These are phyloP conservation scores for Papilio elwesi DNA, from an alignment of 2,888 invertebrate genomes.

Conservation along the genomic window DNA sequence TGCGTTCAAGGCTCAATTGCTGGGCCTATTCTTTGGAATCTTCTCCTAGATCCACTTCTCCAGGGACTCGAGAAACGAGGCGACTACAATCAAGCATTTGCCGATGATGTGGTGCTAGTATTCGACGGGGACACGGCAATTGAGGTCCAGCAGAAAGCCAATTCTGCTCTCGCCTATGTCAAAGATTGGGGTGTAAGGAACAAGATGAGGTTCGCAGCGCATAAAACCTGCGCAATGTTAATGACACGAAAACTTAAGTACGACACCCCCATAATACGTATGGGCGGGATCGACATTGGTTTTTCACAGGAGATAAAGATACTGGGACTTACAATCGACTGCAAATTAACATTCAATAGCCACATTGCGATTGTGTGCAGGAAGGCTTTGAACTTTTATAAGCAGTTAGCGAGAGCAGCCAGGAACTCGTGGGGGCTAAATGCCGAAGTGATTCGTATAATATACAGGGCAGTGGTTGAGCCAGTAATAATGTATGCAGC, in stretches of 20 bases:
- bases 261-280: neutral
- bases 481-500: neutral
- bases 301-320: neutral
- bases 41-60: neutral
- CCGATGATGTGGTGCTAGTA: neutral
- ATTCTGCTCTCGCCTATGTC: conserved; percentile 26
- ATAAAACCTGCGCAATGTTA: conserved; percentile 11
- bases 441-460: neutral
- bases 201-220: conserved; percentile 18
- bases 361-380: neutral
- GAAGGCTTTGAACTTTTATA: conserved; percentile 1
- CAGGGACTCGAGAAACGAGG: neutral
- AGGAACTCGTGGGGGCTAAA: neutral
- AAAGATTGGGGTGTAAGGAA: conserved; percentile 20
- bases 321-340: conserved; percentile 1
- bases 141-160: conserved; percentile 11
- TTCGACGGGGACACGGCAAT: conserved; percentile 21
- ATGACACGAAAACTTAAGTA: conserved; percentile 30
- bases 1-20: conserved; percentile 2
- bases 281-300: neutral
- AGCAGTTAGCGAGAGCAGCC: neutral
- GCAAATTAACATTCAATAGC: neutral
- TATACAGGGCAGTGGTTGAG: conserved; percentile 3
- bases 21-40: neutral
- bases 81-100: neutral